These are phyloP conservation scores for Menidia beryllina DNA, from an alignment of 2,113 vertebrate genomes.

Conservation along the genomic window DNA sequence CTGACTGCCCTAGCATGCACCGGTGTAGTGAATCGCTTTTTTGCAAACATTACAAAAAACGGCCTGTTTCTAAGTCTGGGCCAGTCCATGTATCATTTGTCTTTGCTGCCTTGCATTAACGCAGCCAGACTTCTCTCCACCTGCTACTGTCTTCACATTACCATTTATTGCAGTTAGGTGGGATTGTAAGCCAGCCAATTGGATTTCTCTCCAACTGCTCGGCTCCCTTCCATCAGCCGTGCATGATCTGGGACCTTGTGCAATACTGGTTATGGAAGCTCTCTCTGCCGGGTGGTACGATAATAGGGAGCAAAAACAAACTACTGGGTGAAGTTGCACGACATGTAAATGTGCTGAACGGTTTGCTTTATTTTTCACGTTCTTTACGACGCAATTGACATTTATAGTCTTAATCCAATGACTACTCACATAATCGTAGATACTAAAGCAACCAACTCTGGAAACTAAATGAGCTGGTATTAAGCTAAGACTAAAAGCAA, in stretches of 20 bases:
- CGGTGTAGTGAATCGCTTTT: conserved; percentile 60
- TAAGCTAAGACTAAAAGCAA: no score
- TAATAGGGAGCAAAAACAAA: conserved; percentile 48
- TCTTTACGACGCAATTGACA: conserved; percentile 30
- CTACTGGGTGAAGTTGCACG: conserved; percentile 44
- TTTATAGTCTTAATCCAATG: conserved; percentile 52
- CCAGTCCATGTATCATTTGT: conserved; percentile 51
- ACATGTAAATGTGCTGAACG: conserved; percentile 18
- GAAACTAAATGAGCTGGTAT: no score
- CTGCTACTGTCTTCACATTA: conserved; percentile 60
- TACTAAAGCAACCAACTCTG: no score
- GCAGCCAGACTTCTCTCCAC: conserved; percentile 36
- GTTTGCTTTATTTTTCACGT: conserved; percentile 21
- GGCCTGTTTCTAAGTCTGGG: conserved; percentile 44
- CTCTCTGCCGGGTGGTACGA: conserved; percentile 35
- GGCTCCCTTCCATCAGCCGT: conserved; percentile 47
- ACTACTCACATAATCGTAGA: conserved; percentile 24
- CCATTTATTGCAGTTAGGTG: conserved; percentile 63
- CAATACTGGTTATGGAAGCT: conserved; percentile 48
- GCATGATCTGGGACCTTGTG: conserved; percentile 27
- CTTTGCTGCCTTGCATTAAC: conserved; percentile 44
- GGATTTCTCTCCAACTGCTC: conserved; percentile 46
- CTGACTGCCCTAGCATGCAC: conserved; percentile 49
- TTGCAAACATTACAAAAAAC: conserved; percentile 60
- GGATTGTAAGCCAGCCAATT: conserved; percentile 63